These are phyloP conservation scores for Uria lomvia DNA, from an alignment of 2,113 vertebrate species.

Conservation along the genomic window DNA sequence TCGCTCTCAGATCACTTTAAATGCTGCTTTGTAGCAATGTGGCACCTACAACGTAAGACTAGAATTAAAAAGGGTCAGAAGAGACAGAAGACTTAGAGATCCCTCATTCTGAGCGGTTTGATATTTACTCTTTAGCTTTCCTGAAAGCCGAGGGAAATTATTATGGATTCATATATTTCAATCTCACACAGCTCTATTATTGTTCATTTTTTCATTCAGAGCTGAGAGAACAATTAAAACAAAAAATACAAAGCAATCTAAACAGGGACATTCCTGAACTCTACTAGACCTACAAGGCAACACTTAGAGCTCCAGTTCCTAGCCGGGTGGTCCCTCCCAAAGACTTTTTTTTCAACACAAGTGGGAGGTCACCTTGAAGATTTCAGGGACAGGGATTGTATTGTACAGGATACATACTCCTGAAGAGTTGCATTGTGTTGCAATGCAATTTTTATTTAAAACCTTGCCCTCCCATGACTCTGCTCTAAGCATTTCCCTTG, in stretches of 20 bases:
- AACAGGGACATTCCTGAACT: constrained; percentile 75
- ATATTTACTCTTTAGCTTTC: constrained; percentile 74
- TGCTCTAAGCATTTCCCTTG: constrained; percentile 59
- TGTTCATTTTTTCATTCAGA: constrained; percentile 75
- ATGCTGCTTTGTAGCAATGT: constrained; percentile 73
- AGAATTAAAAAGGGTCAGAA: constrained; percentile 67
- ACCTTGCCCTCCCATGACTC: constrained; percentile 66
- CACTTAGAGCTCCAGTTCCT: constrained; percentile 67
- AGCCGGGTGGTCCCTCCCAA: constrained; percentile 76
- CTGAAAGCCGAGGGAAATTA: constrained; percentile 76
- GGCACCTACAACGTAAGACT: constrained; percentile 66
- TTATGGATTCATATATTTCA: constrained; percentile 82
- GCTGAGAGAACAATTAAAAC: constrained; percentile 77
- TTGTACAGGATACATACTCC: constrained; percentile 70
- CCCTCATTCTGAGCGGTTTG: constrained; percentile 69
- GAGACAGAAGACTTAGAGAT: constrained; percentile 71
- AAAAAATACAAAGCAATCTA: constrained; percentile 79
- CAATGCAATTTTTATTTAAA: constrained; percentile 68
- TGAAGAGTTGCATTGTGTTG: constrained; percentile 68
- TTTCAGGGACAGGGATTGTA: constrained; percentile 70
- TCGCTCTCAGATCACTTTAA: constrained; percentile 72
- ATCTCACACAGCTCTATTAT: constrained; percentile 81
- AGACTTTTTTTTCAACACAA: constrained; percentile 61
- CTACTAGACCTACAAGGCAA: constrained; percentile 69
- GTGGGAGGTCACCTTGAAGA: constrained; percentile 80